Percentiles rank a stretch among this genome's conserved stretches.
These are phyloP conservation scores for Protosalanx chinensis DNA, from an alignment of 2,797 vertebrate species.

Conservation along the genomic window DNA sequence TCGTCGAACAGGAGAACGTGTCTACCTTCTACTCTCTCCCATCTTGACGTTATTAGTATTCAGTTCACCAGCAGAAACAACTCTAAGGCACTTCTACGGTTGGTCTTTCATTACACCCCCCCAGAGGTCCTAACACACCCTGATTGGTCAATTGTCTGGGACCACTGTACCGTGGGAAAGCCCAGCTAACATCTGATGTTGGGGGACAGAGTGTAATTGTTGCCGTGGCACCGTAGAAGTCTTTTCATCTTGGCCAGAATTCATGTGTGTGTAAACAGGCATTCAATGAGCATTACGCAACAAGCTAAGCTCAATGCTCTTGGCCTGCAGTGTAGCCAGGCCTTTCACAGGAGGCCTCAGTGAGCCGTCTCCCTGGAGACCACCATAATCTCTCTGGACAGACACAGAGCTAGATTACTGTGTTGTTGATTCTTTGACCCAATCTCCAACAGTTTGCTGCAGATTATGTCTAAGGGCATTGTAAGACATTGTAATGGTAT, in stretches of 20 bases:
- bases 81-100: no score
- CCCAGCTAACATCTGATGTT: not conserved
- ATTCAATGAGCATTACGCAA: conserved; percentile 40
- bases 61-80: no score
- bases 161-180: conserved; percentile 34
- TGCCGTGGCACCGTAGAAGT: conserved; percentile 13
- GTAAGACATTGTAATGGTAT: not conserved
- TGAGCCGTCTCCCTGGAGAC: not conserved
- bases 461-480: not conserved
- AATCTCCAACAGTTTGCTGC: conserved; percentile 22
- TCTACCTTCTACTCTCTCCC: no score
- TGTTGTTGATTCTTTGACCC: conserved; percentile 18
- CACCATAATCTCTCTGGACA: conserved; percentile 1
- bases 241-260: conserved; percentile 29
- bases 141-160: not conserved
- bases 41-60: no score
- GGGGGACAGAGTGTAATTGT: conserved; percentile 28
- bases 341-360: conserved; percentile 26
- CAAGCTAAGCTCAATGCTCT: conserved; percentile 32
- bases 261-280: conserved; percentile 37
- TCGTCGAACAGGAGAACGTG: no score
- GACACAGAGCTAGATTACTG: not conserved
- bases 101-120: no score
- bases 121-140: not conserved
- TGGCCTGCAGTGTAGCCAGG: conserved; percentile 18